Evolutionary conservation across 23 tunicate species (phyloP), one percentile per base, ranked within the genome.

Genomic region (Botrylloides violaceus): DNA sequence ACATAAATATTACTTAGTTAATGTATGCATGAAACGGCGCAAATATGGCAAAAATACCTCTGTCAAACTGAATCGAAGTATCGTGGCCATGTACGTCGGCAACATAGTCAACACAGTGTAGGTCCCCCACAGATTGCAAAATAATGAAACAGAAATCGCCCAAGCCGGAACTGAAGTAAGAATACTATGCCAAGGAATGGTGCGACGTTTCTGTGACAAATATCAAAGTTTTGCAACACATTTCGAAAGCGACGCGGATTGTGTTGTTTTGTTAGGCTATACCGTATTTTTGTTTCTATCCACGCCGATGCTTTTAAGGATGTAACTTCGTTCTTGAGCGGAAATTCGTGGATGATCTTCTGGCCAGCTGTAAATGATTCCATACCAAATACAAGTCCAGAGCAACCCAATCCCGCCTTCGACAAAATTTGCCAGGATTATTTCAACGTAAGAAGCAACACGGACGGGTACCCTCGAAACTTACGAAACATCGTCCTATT

Each of bases 291-390:
- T n/a, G n/a, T n/a, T n/a, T n/a, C n/a, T n/a, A n/a, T 43, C 3
- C 29, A 5, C 23, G 1, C 79, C 71, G 4, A 20, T 75, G 30
- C 60, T 80, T 19, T 80, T 61, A 5, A 58, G 24, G 25, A 80
- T 80, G 30, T 34, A 72, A 22, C 18, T 1, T 39, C 61, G 59
- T 73, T 80, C 85, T 24, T 72, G 38, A 1, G 47, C 63, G 37
- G 85, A 80, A 27, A 80, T 80, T 12, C 79, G 59, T 1, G 85
- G 85, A 61, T 80, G 85, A 29, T 37, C 34, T 4, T 75, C 59
- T 18, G 85, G 85, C 26, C 78, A 49, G 38, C 73, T 59, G 39
- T 61, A 32, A 21, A 80, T 61, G 27, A 73, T 15, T 29, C 18
- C 59, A 72, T 38, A 27, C 85, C 79, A 80, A 20, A 36, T 24